These are phyloP conservation scores for Sebastiscus tertius DNA, from an alignment of 2,797 vertebrate genomes.

Conservation along the genomic window DNA sequence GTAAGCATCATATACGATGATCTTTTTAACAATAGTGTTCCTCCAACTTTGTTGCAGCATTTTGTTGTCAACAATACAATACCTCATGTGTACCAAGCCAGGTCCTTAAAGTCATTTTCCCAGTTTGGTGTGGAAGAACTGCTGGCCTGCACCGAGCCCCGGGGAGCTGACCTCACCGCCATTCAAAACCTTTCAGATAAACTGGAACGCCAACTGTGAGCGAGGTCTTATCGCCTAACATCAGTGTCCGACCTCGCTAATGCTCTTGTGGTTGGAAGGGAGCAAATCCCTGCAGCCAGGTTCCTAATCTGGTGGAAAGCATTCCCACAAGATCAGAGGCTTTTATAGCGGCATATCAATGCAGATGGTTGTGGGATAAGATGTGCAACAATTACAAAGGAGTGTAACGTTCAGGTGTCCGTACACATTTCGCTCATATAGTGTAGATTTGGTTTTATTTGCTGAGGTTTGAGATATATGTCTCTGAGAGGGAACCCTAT, in stretches of 20 bases:
- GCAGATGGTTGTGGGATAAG: background rate
- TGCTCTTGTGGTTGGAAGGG: background rate
- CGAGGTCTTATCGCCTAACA: background rate
- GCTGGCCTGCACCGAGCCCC: background rate
- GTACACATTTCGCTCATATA: background rate
- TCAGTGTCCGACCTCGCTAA: background rate
- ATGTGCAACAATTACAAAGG: background rate
- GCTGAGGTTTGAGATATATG: background rate
- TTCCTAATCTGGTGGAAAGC: background rate
- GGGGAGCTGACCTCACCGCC: background rate
- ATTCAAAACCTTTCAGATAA: background rate
- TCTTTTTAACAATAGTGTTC: background rate
- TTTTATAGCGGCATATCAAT: background rate
- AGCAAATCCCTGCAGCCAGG: slow-evolving; percentile 3
- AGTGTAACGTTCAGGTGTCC: background rate
- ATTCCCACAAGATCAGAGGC: background rate
- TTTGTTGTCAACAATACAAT: background rate
- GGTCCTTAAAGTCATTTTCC: background rate
- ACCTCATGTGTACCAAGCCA: background rate
- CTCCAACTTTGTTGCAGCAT: no score
- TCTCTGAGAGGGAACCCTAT: background rate
- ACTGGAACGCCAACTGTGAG: background rate
- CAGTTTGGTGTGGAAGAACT: background rate
- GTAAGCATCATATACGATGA: background rate
- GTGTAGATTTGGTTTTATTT: background rate